Conservation (phyloP, 2,113 vertebrate species). For the Psittacula cyanocephala region DNA sequence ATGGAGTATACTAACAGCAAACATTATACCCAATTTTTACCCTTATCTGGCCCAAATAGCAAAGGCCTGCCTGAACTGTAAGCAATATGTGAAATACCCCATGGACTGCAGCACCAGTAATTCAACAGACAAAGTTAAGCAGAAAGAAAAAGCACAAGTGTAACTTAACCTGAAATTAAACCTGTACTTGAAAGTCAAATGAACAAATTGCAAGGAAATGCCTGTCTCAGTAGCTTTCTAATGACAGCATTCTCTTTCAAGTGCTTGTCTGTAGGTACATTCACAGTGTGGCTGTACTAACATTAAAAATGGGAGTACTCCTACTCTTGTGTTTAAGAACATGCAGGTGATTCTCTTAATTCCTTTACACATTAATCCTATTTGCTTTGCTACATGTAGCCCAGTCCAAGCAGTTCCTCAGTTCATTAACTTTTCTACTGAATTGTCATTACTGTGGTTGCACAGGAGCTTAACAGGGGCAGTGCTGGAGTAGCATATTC, state of each 20-base stretch:
- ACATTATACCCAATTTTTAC: not conserved
- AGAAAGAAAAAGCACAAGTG: not conserved
- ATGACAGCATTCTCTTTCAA: not conserved
- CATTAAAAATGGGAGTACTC: not conserved
- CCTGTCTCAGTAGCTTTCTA: not conserved
- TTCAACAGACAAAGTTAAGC: not conserved
- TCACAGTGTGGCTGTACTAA: not conserved
- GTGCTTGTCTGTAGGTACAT: not conserved
- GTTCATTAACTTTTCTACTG: not conserved
- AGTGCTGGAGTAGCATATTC: not conserved
- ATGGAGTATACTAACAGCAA: not conserved
- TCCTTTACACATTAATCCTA: not conserved
- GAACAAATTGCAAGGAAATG: not conserved
- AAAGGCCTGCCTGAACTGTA: not conserved
- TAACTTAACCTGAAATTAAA: not conserved
- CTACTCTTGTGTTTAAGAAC: not conserved
- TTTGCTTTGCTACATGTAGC: not conserved
- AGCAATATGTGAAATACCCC: not conserved
- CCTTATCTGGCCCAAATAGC: not conserved
- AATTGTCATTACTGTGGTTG: not conserved
- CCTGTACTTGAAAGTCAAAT: not conserved
- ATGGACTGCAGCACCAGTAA: not conserved
- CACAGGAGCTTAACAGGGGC: not conserved
- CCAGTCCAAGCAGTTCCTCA: not conserved
- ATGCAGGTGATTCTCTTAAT: not conserved